Evolutionary conservation across 2,888 invertebrate genomes (phyloP).

Genomic region (Troides oblongomaculatus): DNA sequence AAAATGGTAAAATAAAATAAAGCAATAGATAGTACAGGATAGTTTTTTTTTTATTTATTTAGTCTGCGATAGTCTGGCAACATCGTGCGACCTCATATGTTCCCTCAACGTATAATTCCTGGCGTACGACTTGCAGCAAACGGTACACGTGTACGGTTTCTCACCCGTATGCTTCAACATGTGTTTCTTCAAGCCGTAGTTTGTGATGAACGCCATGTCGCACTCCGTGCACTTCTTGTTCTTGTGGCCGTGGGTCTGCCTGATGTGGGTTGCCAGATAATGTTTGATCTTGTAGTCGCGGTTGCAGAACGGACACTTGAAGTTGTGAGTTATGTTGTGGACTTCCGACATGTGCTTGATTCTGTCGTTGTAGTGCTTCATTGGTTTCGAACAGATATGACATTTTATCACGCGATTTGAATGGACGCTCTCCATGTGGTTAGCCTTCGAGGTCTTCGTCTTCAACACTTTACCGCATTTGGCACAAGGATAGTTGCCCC

Average conservation of each 20-base stretch:
- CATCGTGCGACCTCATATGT: constrained; percentile 59
- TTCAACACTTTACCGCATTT: constrained; percentile 62
- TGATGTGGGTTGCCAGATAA: constrained; percentile 65
- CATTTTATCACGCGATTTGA: constrained; percentile 61
- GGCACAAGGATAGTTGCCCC: constrained; percentile 57
- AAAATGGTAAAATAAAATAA: no score
- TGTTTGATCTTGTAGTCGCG: constrained; percentile 67
- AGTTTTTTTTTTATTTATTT: no score
- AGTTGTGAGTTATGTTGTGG: constrained; percentile 64
- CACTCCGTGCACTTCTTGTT: constrained; percentile 72
- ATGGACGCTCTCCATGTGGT: constrained; percentile 65
- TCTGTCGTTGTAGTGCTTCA: constrained; percentile 70
- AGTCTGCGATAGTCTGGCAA: neutral
- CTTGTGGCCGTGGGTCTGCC: constrained; percentile 68
- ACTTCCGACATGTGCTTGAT: constrained; percentile 69
- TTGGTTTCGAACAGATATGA: constrained; percentile 63
- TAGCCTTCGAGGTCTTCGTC: constrained; percentile 59
- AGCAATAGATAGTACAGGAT: no score
- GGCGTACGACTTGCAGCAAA: constrained; percentile 67
- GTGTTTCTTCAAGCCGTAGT: constrained; percentile 55
- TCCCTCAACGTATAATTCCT: constrained; percentile 62
- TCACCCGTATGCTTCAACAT: constrained; percentile 61
- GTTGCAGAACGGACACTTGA: constrained; percentile 59
- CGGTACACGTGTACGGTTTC: constrained; percentile 56
- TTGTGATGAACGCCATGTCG: constrained; percentile 69